phyloP scores from a whole-genome alignment of 2,797 vertebrate genomes.

The Chrosomus eos region DNA sequence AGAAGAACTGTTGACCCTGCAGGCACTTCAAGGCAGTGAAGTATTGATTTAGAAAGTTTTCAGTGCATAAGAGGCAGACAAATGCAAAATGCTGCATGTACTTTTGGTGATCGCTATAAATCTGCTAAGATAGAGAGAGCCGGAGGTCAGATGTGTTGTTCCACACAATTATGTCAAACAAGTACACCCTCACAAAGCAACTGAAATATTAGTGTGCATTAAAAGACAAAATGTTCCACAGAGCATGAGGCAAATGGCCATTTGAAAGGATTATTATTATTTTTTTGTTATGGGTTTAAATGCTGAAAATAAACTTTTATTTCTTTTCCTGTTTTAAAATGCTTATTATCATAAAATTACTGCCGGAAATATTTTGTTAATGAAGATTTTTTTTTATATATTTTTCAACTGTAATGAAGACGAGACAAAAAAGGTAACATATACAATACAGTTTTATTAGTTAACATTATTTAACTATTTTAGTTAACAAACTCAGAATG shows the following conservation, averaged over 20 bases:
- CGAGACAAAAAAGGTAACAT: too few relatives aligned
- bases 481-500: too few relatives aligned
- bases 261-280: neutral
- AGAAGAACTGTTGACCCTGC: slow-evolving; percentile 36
- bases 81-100: slow-evolving; percentile 4
- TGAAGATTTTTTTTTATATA: too few relatives aligned
- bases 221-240: neutral
- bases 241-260: neutral
- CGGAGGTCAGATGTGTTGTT: slow-evolving; percentile 58
- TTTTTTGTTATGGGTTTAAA: neutral
- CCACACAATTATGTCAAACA: slow-evolving; percentile 55
- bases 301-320: neutral
- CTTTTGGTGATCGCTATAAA: slow-evolving; percentile 39
- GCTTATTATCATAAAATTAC: neutral
- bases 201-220: slow-evolving; percentile 6
- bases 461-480: too few relatives aligned
- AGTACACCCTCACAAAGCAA: slow-evolving; percentile 20
- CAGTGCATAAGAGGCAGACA: slow-evolving; percentile 10
- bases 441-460: too few relatives aligned
- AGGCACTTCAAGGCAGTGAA: slow-evolving; percentile 24
- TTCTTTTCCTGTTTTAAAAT: neutral
- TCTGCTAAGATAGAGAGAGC: slow-evolving; percentile 8
- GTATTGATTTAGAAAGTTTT: slow-evolving; percentile 35
- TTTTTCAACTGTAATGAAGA: too few relatives aligned
- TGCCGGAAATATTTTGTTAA: too few relatives aligned